A percentile compares a stretch with the other conserved stretches of the same genome.
phyloP scores from a whole-genome alignment of 2,888 invertebrate genomes.

The Stegophylla sp. region DNA sequence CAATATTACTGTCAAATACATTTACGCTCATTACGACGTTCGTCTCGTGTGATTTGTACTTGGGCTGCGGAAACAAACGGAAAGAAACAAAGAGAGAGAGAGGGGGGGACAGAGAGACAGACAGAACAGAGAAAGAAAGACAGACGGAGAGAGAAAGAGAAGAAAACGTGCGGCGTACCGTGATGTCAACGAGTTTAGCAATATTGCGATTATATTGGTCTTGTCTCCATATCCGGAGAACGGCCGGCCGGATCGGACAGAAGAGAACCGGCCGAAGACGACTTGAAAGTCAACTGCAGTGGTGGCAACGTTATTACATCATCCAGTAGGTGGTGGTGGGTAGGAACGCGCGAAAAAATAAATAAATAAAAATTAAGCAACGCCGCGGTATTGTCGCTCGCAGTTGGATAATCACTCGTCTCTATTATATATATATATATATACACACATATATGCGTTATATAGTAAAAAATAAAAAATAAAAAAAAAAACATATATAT shows the following conservation, averaged over 20 bases:
- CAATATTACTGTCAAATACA: too few relatives aligned
- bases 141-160: not conserved
- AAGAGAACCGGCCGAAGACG: not conserved
- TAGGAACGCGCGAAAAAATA: not conserved
- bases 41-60: too few relatives aligned
- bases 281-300: not conserved
- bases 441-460: not conserved
- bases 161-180: not conserved
- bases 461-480: too few relatives aligned
- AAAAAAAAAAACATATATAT: not conserved
- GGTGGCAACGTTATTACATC: not conserved
- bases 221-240: constrained; percentile 5
- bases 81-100: too few relatives aligned
- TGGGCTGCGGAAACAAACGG: too few relatives aligned
- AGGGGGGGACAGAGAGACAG: too few relatives aligned
- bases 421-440: not conserved
- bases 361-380: constrained; percentile 40
- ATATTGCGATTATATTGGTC: not conserved
- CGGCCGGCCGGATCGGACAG: not conserved
- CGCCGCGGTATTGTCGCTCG: constrained; percentile 21
- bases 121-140: too few relatives aligned
- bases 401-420: constrained; percentile 46
- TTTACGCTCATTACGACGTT: too few relatives aligned
- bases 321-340: not conserved
- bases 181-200: not conserved